Evolutionary conservation across 64 coral and sea anemone species (phyloP), one percentile per base, ranked within the genome.

Genomic region (Dendronephthya gigantea): DNA sequence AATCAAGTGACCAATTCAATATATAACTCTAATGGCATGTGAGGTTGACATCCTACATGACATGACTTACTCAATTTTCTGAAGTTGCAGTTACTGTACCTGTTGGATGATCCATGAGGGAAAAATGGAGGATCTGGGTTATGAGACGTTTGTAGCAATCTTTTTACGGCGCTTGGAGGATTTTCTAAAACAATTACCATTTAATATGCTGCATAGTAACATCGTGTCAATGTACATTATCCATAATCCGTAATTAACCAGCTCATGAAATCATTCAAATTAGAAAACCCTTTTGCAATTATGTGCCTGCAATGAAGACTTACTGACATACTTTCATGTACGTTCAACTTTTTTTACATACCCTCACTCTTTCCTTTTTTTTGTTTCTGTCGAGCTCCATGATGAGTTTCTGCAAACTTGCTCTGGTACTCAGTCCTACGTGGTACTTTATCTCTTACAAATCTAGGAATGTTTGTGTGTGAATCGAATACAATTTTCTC

Each of bases 401-500:
- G 58, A 8, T 30, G 3, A 30, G 19, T 79, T 79, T 15, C 32
- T 33, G 13, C 72, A 79, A 79, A 79, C 17, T 35, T 79, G 16
- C 72, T 79, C 36, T 79, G 72, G 36, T 79, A 79, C 36, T 79
- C 72, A 36, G 72, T 79, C 36, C 29, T 79, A 15, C 36, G 72
- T 2, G 72, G 72, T 16, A 79, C 36, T 79, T 79, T 79, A 17
- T 79, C 72, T 34, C 72, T 8, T 79, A 79, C 32, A 39, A 79
- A 79, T 34, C 72, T 79, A 16, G 72, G 72, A 19, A 79, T 79
- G 36, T 79, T 79, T 34, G 72, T 79, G 72, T 79, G 72, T 36
- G 72, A 79, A 79, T 35, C 72, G 36, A 79, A 79, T 19, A 79
- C 72, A 39, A 79, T 38, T 79, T 79, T 79, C 36, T 79, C 72